phyloP scores from a whole-genome alignment of 2,113 vertebrate genomes.

The Silurus asotus region DNA sequence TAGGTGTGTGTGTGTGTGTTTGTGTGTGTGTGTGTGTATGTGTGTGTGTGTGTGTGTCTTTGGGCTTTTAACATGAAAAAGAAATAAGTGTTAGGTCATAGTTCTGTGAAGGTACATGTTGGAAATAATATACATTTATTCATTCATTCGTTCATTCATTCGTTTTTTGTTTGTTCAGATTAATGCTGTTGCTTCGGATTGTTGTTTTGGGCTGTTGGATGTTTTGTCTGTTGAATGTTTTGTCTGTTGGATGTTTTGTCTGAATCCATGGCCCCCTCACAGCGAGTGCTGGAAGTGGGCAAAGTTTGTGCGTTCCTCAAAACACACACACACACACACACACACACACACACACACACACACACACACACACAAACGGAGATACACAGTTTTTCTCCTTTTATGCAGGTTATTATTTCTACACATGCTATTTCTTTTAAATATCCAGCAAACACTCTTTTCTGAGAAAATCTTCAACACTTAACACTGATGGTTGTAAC shows the following conservation, averaged over 20 bases:
- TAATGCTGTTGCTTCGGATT: background rate
- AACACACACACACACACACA: background rate
- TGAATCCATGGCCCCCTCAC: background rate
- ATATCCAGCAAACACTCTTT: background rate
- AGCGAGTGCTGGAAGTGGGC: background rate
- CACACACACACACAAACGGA: background rate
- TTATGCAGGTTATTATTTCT: no score
- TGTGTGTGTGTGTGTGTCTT: no score
- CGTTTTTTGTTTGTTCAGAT: background rate
- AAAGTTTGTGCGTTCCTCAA: background rate
- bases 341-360: background rate
- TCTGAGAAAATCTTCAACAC: no score
- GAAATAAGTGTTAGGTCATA: background rate
- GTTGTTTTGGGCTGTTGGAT: background rate
- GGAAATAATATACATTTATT: background rate
- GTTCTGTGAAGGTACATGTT: background rate
- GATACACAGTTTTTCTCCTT: no score
- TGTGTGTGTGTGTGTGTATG: background rate
- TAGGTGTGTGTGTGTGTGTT: background rate
- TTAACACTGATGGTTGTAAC: no score
- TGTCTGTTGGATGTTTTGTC: background rate
- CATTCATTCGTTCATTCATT: background rate
- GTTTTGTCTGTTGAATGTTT: background rate
- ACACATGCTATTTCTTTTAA: no score
- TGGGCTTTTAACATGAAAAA: background rate